Base-by-base conservation (phyloP, 1,140 invertebrate species). In the Tribolium madens region DNA sequence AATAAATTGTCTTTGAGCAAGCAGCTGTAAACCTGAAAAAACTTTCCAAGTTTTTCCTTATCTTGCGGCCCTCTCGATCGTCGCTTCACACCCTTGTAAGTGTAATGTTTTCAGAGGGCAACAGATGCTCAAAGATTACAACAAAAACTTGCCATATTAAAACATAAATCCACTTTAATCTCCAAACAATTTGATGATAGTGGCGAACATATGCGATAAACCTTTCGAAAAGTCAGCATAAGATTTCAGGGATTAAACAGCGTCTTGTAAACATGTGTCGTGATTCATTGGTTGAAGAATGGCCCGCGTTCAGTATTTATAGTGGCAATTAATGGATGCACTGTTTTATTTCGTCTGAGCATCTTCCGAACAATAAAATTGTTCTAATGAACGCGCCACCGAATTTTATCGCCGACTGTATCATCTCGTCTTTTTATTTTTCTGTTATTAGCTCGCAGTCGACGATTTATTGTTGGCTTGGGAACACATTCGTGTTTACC, bases 211-310 rank as follows among this genome's bases (percentile, higher is more conserved):
- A 46, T 72, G 70, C 46, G 6, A 57, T 17, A 57, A 57, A 26
- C 10, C 52, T 7, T 3, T 4, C 7, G 7, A 26, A 21, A 31
- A 71, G 18, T 18, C 70, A 50, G 50, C 12, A 52, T 18, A 46
- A 26, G 52, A 48, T 42, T 42, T 42, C 36, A 31, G 52, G 72
- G 42, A 75, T 76, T 76, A 73, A 78, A 78, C 15, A 52, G 14
- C 18, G 17, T 15, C 46, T 76, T 76, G 77, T 78, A 78, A 76
- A 76, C 77, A 78, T 48, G 68, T 76, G 77, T 76, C 68, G 73
- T 76, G 77, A 78, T 78, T 76, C 74, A 78, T 73, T 76, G 73
- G 33, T 42, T 71, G 46, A 78, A 78, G 73, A 75, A 78, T 75
- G 72, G 57, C 60, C 46, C 14, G 72, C 60, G 17, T 69, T 74